Evolutionary conservation across 2,888 invertebrate species (phyloP).

Genomic region (Adineta ricciae): DNA sequence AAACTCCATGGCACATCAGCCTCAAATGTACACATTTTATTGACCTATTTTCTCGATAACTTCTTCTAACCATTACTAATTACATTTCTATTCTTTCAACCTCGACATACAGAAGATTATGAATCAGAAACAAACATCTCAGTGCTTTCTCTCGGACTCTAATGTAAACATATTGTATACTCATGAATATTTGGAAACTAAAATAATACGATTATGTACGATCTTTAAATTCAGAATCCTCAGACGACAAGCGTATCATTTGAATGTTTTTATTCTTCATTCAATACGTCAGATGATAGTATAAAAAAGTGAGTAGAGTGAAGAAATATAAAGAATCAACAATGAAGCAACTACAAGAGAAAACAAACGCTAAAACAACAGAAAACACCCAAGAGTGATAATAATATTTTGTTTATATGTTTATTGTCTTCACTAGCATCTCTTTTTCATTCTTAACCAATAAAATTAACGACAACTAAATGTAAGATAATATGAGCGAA

Average conservation of each 20-base stretch:
- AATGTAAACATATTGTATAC: too few relatives aligned
- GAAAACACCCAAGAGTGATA: not conserved
- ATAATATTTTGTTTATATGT: not conserved
- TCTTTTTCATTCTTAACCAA: slow-evolving; percentile 62
- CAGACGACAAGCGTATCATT: too few relatives aligned
- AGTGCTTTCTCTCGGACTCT: too few relatives aligned
- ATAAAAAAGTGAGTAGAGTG: not conserved
- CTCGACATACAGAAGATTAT: too few relatives aligned
- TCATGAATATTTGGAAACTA: too few relatives aligned
- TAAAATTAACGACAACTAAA: slow-evolving; percentile 94
- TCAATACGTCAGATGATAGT: not conserved
- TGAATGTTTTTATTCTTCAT: not conserved
- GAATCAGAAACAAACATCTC: too few relatives aligned
- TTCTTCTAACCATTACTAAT: too few relatives aligned
- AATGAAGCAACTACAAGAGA: not conserved
- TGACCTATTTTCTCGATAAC: not conserved
- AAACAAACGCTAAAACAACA: not conserved
- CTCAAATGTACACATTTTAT: not conserved
- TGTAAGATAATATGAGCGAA: slow-evolving; percentile 93
- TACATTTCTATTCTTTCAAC: too few relatives aligned
- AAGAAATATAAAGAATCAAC: not conserved
- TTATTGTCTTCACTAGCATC: not conserved
- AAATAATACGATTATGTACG: too few relatives aligned
- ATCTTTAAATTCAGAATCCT: not conserved
- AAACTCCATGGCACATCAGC: not conserved